Base-by-base conservation (phyloP, 1,140 invertebrate genomes). In the Brachionus rubens region DNA sequence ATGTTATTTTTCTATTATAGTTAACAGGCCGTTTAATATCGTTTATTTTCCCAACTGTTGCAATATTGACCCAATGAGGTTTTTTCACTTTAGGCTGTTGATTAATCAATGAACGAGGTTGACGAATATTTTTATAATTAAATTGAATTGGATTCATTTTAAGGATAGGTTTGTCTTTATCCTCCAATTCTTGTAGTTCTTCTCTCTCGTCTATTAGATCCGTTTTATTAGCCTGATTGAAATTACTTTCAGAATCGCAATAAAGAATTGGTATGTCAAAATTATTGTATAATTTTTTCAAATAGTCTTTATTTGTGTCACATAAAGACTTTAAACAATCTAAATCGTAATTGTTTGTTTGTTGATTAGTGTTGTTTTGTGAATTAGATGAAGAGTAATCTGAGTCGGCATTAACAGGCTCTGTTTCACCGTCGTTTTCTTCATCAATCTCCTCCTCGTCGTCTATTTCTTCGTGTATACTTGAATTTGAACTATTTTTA, bases 81-180 rank as follows among this genome's bases (percentile, higher is more conserved):
- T 43, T 65, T 26, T 65, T 65, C 0, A n/a, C 1, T 28, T 43
- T 65, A n/a, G 28, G 21, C 3, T 7, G 10, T 46, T 65, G 36
- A 6, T 26, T 36, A 43, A 24, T 12, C 12, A 59, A 3, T 33
- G 54, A 36, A 33, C 59, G 33, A 14, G 59, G 41, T 43, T 65
- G 59, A 26, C 59, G 33, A 41, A 65, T 43, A 43, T 65, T 65
- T 43, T 65, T 65, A n/a, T 65, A 65, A 65, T 65, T 65, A 65
- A 65, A 65, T n/a, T 65, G 33, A 24, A 65, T 65, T 65, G 59
- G 40, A 65, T 65, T 65, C 59, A 65, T 65, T 65, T 65, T 65
- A 12, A 65, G 40, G 24, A 65, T 21, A 21, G 59, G 40, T n/a
- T 40, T 43, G 1, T 65, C 0, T 43, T 41, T 19, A 12, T 65